These are phyloP conservation scores for Jaculus jaculus DNA, from an alignment of 2,113 vertebrate genomes.

Conservation along the genomic window DNA sequence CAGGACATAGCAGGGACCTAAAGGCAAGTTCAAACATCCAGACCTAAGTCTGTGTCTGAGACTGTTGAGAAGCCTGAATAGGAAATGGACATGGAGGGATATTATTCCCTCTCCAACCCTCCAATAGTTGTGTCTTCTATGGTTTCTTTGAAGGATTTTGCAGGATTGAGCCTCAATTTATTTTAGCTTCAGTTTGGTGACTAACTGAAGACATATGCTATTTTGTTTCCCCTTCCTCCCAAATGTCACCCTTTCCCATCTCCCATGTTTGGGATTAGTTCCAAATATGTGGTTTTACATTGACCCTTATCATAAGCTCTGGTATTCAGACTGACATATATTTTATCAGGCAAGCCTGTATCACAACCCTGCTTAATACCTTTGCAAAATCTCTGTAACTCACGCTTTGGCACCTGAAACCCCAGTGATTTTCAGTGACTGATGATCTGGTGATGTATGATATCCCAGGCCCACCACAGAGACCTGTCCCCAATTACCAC, in stretches of 20 bases:
- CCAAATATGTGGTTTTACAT: background rate
- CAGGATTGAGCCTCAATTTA: background rate
- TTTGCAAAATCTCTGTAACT: background rate
- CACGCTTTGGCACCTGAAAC: background rate
- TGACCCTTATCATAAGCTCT: background rate
- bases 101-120: background rate
- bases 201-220: background rate
- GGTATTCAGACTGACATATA: background rate
- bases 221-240: background rate
- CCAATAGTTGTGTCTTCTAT: rapidly evolving
- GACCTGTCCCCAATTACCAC: background rate
- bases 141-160: background rate
- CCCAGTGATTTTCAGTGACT: background rate
- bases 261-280: background rate
- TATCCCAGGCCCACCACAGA: background rate
- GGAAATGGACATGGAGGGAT: too few species aligned
- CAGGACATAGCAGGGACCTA: background rate
- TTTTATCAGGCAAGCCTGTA: rapidly evolving
- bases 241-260: background rate
- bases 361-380: too few species aligned
- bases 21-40: background rate
- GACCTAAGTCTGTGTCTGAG: background rate
- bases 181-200: background rate
- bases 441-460: too few species aligned
- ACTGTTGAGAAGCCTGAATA: background rate